phyloP scores from a whole-genome alignment of 2,888 invertebrate genomes.

The Melanostoma mellinum region DNA sequence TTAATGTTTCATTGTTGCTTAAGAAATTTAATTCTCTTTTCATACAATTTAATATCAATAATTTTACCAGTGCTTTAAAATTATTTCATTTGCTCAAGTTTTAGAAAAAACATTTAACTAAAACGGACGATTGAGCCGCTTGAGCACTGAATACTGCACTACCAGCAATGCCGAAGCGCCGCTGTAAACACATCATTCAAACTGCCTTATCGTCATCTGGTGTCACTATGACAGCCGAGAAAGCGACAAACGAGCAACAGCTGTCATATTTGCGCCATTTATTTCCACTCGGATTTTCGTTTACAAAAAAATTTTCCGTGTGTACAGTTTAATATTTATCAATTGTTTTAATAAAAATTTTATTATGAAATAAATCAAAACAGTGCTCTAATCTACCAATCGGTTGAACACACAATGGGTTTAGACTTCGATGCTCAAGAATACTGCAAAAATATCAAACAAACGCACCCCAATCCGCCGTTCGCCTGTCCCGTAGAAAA shows the following conservation, averaged over 20 bases:
- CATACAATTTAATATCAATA: background rate
- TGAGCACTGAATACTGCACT: background rate
- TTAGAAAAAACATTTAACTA: background rate
- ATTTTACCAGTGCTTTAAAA: background rate
- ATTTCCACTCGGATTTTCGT: constrained; percentile 72
- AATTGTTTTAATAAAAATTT: constrained; percentile 47
- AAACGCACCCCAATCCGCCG: constrained; percentile 87
- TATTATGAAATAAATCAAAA: constrained; percentile 63
- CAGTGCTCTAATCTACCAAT: constrained; percentile 18
- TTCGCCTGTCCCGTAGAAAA: constrained; percentile 93
- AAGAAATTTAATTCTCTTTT: too few species aligned
- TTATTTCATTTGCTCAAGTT: background rate
- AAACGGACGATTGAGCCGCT: too few species aligned
- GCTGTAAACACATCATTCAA: constrained; percentile 15
- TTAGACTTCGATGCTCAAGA: constrained; percentile 93
- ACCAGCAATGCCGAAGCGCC: background rate
- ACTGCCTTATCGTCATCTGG: constrained; percentile 36
- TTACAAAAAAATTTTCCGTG: constrained; percentile 59
- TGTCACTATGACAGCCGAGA: constrained; percentile 69
- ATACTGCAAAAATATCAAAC: constrained; percentile 90
- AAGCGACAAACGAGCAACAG: constrained; percentile 74
- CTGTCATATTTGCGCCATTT: constrained; percentile 78
- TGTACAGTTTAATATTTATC: constrained; percentile 36
- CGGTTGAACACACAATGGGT: constrained; percentile 84
- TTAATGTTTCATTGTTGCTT: too few species aligned